phyloP scores from a whole-genome alignment of 2,888 invertebrate species.

The Ramazzottius varieornatus region DNA sequence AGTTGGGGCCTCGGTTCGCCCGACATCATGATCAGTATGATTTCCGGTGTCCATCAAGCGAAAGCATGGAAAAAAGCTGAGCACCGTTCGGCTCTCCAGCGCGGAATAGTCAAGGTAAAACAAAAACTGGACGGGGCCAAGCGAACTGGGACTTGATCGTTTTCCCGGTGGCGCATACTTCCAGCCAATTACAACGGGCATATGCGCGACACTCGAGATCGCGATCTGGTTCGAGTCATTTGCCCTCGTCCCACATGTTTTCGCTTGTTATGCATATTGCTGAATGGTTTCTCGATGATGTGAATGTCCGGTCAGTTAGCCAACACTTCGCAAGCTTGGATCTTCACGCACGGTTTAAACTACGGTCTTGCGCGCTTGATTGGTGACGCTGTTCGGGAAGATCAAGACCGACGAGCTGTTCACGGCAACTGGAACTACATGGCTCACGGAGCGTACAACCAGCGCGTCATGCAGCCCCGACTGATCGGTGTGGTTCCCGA shows the following conservation, averaged over 20 bases:
- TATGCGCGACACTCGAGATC: too few relatives aligned
- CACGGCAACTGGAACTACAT: conserved; percentile 1
- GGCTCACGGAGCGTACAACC: background rate
- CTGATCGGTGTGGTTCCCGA: background rate
- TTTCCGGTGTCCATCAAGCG: background rate
- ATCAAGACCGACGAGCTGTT: conserved; percentile 8
- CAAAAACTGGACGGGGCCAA: too few relatives aligned
- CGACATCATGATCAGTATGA: conserved; percentile 1
- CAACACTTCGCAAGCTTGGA: conserved; percentile 21
- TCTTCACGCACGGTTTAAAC: conserved; percentile 19
- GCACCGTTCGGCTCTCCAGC: background rate
- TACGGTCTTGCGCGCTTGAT: conserved; percentile 18
- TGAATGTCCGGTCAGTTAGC: conserved; percentile 17
- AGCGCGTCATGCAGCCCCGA: background rate
- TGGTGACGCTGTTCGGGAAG: conserved; percentile 19
- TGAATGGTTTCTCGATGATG: too few relatives aligned
- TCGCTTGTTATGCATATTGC: too few relatives aligned
- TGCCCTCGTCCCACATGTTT: too few relatives aligned
- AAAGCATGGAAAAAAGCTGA: conserved; percentile 2
- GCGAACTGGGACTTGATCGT: too few relatives aligned
- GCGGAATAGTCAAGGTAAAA: background rate
- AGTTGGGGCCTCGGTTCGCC: background rate
- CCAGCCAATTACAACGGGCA: too few relatives aligned
- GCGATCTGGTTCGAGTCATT: too few relatives aligned
- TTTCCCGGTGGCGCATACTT: too few relatives aligned